phyloP scores from a whole-genome alignment of 2,113 vertebrate genomes.

The Brachypodius melanocephalos region DNA sequence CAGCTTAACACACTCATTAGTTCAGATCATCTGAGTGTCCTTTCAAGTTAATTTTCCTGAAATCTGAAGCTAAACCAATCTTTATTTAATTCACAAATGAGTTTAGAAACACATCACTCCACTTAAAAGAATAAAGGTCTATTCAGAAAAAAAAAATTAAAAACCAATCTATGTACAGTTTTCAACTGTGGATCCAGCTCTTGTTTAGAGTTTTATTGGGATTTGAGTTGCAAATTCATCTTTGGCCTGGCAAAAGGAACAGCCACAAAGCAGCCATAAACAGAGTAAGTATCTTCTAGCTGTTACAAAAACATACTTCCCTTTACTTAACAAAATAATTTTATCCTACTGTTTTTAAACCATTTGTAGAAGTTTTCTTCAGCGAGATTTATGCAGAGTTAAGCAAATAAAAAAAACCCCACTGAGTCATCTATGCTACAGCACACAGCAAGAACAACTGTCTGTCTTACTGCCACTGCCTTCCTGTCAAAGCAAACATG shows the following conservation, averaged over 20 bases:
- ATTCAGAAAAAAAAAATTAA: background rate
- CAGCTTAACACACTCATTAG: background rate
- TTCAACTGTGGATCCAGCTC: background rate
- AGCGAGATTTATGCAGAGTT: background rate
- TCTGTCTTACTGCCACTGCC: background rate
- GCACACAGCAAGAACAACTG: background rate
- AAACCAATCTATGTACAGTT: background rate
- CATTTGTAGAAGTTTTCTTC: background rate
- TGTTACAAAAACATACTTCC: background rate
- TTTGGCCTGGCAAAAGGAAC: background rate
- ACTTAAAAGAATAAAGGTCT: background rate
- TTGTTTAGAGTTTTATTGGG: background rate
- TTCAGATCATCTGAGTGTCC: background rate
- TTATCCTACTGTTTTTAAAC: background rate
- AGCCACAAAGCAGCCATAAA: background rate
- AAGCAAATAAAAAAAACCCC: background rate
- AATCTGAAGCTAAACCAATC: background rate
- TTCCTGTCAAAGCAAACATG: background rate
- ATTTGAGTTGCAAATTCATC: background rate
- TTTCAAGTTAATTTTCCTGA: background rate
- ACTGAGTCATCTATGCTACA: background rate
- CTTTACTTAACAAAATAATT: background rate
- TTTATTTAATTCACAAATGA: background rate
- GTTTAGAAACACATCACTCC: background rate
- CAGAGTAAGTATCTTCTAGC: background rate